These are phyloP conservation scores for Agapornis roseicollis DNA, from an alignment of 2,113 vertebrate genomes.

Conservation along the genomic window DNA sequence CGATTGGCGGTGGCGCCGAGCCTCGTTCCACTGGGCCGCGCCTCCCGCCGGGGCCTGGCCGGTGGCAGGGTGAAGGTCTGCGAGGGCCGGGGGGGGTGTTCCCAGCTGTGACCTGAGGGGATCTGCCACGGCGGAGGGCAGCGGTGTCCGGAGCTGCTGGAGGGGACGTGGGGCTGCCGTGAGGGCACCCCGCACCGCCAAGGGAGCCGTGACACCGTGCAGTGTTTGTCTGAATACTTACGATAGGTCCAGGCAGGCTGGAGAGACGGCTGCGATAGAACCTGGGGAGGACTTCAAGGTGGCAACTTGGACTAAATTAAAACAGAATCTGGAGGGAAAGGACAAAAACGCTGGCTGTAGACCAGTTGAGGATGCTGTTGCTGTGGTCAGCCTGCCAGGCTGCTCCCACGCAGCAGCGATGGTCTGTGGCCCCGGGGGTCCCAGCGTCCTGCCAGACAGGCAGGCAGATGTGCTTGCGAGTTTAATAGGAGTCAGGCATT, in stretches of 20 bases:
- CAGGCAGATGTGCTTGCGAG: not conserved
- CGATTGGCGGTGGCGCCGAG: not conserved
- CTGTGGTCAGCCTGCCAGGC: rapidly evolving
- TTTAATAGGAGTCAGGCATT: rapidly evolving
- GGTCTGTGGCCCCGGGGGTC: no score
- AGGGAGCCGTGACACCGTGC: not conserved
- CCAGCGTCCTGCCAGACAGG: not conserved
- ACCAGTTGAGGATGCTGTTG: not conserved
- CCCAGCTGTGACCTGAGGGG: rapidly evolving
- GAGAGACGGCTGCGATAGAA: not conserved
- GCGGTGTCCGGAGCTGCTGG: rapidly evolving
- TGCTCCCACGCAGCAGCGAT: not conserved
- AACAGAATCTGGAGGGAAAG: not conserved
- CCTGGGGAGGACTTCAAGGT: not conserved
- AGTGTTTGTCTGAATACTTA: rapidly evolving
- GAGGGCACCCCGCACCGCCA: rapidly evolving
- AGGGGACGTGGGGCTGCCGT: rapidly evolving
- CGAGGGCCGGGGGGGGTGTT: not conserved
- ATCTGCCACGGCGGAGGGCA: rapidly evolving
- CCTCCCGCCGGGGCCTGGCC: not conserved
- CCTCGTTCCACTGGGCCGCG: not conserved
- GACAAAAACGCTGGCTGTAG: not conserved
- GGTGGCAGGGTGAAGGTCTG: not conserved
- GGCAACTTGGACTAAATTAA: not conserved
- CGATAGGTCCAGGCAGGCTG: not conserved